phyloP scores from a whole-genome alignment of 2,797 vertebrate genomes.

The Sebastolobus altivelis region DNA sequence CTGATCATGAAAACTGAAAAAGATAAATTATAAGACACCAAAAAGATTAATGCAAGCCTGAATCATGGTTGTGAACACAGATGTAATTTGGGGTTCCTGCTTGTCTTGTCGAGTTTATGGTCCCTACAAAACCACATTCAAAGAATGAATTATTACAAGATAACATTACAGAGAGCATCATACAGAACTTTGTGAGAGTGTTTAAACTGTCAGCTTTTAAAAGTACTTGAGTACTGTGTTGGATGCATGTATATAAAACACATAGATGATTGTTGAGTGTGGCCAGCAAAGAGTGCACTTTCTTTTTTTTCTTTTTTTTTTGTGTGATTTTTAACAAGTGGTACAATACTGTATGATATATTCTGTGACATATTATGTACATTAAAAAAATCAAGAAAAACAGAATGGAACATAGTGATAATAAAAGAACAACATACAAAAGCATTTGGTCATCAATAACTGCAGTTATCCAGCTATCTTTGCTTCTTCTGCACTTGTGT shows the following conservation, averaged over 20 bases:
- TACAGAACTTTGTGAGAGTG: neutral
- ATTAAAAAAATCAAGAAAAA: neutral
- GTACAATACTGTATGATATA: neutral
- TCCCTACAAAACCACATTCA: neutral
- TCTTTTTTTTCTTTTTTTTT: too few relatives aligned
- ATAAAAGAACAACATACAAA: neutral
- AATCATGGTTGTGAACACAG: neutral
- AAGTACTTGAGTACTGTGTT: neutral
- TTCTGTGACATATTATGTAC: neutral
- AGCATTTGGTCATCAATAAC: too few relatives aligned
- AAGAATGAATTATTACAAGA: neutral
- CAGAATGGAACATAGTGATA: neutral
- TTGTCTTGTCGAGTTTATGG: neutral
- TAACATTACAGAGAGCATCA: neutral
- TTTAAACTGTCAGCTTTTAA: neutral
- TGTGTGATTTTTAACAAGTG: neutral
- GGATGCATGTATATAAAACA: neutral
- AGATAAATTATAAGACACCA: conserved; percentile 15
- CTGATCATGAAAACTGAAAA: conserved; percentile 90
- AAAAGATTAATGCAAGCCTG: neutral
- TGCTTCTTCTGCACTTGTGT: too few relatives aligned
- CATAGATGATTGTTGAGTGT: neutral
- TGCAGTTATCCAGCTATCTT: too few relatives aligned
- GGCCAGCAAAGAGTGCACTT: neutral
- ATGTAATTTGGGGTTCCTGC: neutral